A percentile compares a stretch with the other conserved stretches of the same genome.
phyloP scores from a whole-genome alignment of 30 jellyfish, hydroid and myxozoan genomes.

The Aurelia sp. region DNA sequence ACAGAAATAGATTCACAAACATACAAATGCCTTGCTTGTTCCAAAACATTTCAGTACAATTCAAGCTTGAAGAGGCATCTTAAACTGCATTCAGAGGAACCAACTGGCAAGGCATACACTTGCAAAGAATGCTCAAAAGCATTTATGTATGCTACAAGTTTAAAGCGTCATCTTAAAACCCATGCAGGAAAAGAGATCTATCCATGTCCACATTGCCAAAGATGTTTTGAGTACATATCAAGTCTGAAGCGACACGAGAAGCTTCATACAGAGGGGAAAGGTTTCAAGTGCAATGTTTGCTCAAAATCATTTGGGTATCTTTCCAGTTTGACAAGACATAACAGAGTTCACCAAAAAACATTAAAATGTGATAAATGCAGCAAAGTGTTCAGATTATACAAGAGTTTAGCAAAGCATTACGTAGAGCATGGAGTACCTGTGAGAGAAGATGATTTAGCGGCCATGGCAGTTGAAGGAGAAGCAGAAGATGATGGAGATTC shows the following conservation, averaged over 20 bases:
- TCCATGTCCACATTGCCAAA: constrained; percentile 73
- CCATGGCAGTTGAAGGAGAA: constrained; percentile 27
- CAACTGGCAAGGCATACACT: constrained; percentile 65
- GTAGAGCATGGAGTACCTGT: constrained; percentile 60
- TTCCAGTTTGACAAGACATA: constrained; percentile 78
- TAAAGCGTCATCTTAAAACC: constrained; percentile 62
- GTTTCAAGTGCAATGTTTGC: constrained; percentile 64
- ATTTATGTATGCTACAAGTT: constrained; percentile 79
- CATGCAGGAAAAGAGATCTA: constrained; percentile 73
- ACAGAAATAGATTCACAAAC: constrained; percentile 35
- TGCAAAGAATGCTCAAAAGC: constrained; percentile 74
- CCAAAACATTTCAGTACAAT: constrained; percentile 69
- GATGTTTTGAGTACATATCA: constrained; percentile 72
- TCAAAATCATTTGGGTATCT: constrained; percentile 73
- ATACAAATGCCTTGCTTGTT: constrained; percentile 70
- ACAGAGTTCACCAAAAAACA: constrained; percentile 60
- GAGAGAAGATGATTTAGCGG: constrained; percentile 47
- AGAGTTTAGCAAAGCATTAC: constrained; percentile 65
- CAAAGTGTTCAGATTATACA: constrained; percentile 59
- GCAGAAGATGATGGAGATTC: constrained; percentile 36
- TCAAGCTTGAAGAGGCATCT: constrained; percentile 82
- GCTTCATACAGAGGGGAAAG: constrained; percentile 78
- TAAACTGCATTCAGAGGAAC: constrained; percentile 69
- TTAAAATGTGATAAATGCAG: constrained; percentile 54
- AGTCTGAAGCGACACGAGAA: constrained; percentile 78